Evolutionary conservation across 1,140 invertebrate species (phyloP), one percentile per base, ranked within the genome.

Genomic region (Vanessa tameamea): DNA sequence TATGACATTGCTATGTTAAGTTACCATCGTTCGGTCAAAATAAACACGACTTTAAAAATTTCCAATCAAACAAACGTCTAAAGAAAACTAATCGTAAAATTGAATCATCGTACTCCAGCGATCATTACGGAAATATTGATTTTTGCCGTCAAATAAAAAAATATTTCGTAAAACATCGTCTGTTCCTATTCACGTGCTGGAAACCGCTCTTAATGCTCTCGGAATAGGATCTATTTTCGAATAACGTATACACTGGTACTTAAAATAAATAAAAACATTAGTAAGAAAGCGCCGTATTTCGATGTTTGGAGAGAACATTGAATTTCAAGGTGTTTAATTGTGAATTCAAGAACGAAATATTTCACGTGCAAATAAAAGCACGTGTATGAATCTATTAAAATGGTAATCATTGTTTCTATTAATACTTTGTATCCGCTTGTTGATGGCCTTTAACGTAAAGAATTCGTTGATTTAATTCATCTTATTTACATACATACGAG

Each of bases 281-380:
- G 26, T 13, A 61, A 37, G 57, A 69, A 23, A 59, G 74, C 74
- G 79, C 71, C 63, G 77, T 79, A 76, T 75, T 73, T 73, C 70
- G 65, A 72, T 81, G 69, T 81, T 81, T 79, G 75, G 71, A 79
- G 77, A 81, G 73, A 81, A 72, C 64, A 71, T 7, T 16, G n/a
- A 31, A 31, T 57, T 11, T 23, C 15, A 23, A 57, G 16, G 15
- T 57, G 8, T n/a, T 53, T 15, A n/a, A 57, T 57, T 57, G 4
- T 57, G 12, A 23, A 26, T 20, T 57, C 13, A 6, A 23, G 13
- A 23, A 55, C 53, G 11, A 55, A 55, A 20, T 51, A 51, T 51
- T 51, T 51, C n/a, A 53, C 50, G 37, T 43, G 37, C 37, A 43
- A 43, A 43, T 11, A 43, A 43, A 8, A 8, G 37, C 37, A 43